phyloP scores from a whole-genome alignment of 2,888 invertebrate species.

The Drosophila birchii region DNA sequence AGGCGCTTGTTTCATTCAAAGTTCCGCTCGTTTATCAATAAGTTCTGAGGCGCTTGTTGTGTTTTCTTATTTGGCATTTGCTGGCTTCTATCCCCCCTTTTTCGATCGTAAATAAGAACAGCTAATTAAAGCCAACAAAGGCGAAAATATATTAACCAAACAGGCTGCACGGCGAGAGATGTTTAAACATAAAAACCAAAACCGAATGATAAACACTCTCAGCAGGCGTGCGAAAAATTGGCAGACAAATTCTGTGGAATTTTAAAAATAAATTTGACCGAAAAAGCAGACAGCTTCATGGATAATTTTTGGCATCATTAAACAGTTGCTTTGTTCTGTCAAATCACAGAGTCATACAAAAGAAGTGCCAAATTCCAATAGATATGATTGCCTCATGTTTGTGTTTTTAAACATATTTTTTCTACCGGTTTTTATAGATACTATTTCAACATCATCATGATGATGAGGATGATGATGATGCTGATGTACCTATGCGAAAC shows the following conservation, averaged over 20 bases:
- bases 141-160: slow-evolving; percentile 31
- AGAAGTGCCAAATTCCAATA: slow-evolving; percentile 22
- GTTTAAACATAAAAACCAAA: slow-evolving; percentile 2
- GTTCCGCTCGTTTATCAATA: slow-evolving; percentile 3
- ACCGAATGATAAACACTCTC: slow-evolving; percentile 39
- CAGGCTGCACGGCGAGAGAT: slow-evolving; percentile 10
- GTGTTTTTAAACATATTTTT: slow-evolving; percentile 5
- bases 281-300: slow-evolving; percentile 1
- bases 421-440: slow-evolving; percentile 34
- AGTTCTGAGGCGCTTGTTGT: background rate
- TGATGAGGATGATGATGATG: background rate
- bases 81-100: slow-evolving; percentile 9
- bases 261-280: slow-evolving; percentile 19
- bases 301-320: slow-evolving; percentile 19
- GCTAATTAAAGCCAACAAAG: slow-evolving; percentile 24
- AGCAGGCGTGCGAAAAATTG: slow-evolving; percentile 13
- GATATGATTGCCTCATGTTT: background rate
- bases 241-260: slow-evolving; percentile 18
- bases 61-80: slow-evolving; percentile 25
- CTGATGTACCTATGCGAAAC: slow-evolving; percentile 23
- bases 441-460: slow-evolving; percentile 4
- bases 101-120: slow-evolving; percentile 15
- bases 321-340: slow-evolving; percentile 22
- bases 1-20: background rate
- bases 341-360: slow-evolving; percentile 15